Evolutionary conservation across 2,113 vertebrate species (phyloP), one percentile per base, ranked within the genome.

Genomic region (Loxodonta africana): DNA sequence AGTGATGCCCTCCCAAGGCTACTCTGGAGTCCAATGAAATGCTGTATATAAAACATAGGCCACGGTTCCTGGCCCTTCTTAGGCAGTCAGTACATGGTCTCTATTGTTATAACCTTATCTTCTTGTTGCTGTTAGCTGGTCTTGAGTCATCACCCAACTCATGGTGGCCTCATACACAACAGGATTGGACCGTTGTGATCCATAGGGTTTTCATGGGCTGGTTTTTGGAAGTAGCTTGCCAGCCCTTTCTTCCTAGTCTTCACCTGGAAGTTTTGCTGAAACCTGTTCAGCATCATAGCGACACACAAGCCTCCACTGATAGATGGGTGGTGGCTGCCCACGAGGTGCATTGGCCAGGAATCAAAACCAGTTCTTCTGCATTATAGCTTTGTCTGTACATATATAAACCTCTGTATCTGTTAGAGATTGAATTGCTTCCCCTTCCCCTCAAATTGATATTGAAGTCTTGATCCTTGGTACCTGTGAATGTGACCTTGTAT

Each of bases 41-140:
- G n/a, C 57, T 0, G 14, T 28, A 2, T 1, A 0, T 6, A 26
- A 12, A 1, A 4, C 8, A 44, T 1, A 6, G 6, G 4, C 14
- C 10, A 12, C 21, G 1, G 63, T 0, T 17, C 33, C 67, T 5
- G 15, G 60, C 6, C 46, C 25, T 90, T 44, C 5, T 17, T 20
- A 51, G 53, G 48, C 12, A 1, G 20, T 25, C 8, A 1, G 65
- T 6, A 5, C 53, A 10, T 8, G 37, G 73, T 30, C 17, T 17
- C 41, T 33, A 5, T 37, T 10, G 37, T 48, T 67, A 23, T 2
- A 30, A 37, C 21, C 76, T 30, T 23, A 80, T 7, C 63, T 37
- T 30, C 65, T 69, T 69, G 65, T 69, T 48, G 48, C 48, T 69
- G 26, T 69, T 33, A 33, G 28, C 65, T 69, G 33, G 33, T 33